Conservation (phyloP, 1,140 invertebrate species). For the Drosophila novamexicana region DNA sequence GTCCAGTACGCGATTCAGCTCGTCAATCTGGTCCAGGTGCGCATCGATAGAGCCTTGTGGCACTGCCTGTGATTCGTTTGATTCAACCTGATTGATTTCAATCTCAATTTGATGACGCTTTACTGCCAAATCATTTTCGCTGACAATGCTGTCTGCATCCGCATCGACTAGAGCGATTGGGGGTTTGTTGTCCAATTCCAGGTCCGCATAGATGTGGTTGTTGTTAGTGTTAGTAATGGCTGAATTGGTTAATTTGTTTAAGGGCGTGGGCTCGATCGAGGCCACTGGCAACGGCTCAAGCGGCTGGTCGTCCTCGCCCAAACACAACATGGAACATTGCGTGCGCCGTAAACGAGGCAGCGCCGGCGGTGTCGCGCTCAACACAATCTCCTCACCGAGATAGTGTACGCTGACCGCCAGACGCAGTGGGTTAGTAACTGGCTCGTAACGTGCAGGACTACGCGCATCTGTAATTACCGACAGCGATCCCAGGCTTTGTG, state of each 20-base stretch:
- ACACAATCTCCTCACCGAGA: conserved; percentile 64
- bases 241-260: conserved; percentile 43
- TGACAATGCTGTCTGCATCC: conserved; percentile 33
- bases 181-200: conserved; percentile 56
- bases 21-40: conserved; percentile 78
- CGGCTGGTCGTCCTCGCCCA: conserved; percentile 60
- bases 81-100: conserved; percentile 64
- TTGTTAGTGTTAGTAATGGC: conserved; percentile 75
- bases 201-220: conserved; percentile 80
- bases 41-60: conserved; percentile 77
- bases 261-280: conserved; percentile 7
- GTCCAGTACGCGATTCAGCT: conserved; percentile 72
- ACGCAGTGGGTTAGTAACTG: conserved; percentile 81
- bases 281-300: conserved; percentile 26
- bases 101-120: conserved; percentile 58
- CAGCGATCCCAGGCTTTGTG: conserved; percentile 80
- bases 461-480: conserved; percentile 76
- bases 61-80: not conserved
- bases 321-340: conserved; percentile 78
- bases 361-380: conserved; percentile 43
- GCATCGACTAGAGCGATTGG: not conserved
- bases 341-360: conserved; percentile 65
- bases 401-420: conserved; percentile 74
- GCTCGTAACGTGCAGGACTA: conserved; percentile 78
- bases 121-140: conserved; percentile 22